Conservation (phyloP, 2,888 invertebrate species). For the Baronia brevicornis region DNA sequence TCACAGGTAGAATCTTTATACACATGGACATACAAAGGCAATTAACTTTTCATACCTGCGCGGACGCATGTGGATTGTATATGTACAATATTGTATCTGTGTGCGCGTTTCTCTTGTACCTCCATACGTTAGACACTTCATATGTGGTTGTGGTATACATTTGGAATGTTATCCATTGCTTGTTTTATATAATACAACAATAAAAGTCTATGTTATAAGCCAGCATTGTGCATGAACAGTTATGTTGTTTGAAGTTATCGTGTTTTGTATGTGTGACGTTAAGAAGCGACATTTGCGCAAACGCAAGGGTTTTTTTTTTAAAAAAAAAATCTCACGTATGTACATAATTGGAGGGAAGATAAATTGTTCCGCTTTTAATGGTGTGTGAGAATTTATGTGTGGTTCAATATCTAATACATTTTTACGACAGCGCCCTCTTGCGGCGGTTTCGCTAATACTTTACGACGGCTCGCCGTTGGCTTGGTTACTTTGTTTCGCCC, state of each 20-base stretch:
- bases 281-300: conserved; percentile 51
- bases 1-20: conserved; percentile 61
- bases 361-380: conserved; percentile 61
- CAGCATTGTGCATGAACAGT: conserved; percentile 18
- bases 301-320: conserved; percentile 47
- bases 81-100: conserved; percentile 17
- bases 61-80: conserved; percentile 34
- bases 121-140: background rate
- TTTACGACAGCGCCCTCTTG: conserved; percentile 20
- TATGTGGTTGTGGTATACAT: too few species aligned
- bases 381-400: conserved; percentile 62
- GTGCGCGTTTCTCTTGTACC: conserved; percentile 19
- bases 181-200: background rate
- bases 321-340: conserved; percentile 29
- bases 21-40: conserved; percentile 71
- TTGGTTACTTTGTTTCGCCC: conserved; percentile 6
- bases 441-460: conserved; percentile 23
- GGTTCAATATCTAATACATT: conserved; percentile 50
- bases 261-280: background rate
- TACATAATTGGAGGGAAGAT: conserved; percentile 41
- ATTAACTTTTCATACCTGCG: conserved; percentile 71
- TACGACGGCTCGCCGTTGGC: conserved; percentile 8
- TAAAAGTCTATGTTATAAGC: background rate
- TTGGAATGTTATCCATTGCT: conserved; percentile 3
- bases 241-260: too few species aligned